Evolutionary conservation across 2,113 vertebrate genomes (phyloP).

Genomic region (Rallus limicola): DNA sequence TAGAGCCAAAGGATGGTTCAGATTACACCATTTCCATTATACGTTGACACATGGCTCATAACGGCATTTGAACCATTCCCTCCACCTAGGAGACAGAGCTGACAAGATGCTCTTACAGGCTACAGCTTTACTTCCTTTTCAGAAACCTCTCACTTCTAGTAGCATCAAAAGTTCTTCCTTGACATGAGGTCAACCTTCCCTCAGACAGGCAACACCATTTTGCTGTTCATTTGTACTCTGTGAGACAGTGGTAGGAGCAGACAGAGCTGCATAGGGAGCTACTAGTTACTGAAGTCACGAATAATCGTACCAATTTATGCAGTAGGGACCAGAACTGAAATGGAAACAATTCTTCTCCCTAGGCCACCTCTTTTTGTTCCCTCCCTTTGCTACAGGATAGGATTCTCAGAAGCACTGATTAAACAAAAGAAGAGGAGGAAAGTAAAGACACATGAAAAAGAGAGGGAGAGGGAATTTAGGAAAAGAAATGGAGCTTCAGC

Average conservation of each 20-base stretch:
- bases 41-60: neutral
- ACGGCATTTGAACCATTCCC: neutral
- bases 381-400: neutral
- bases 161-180: neutral
- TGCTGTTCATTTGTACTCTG: neutral
- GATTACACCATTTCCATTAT: neutral
- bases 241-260: neutral
- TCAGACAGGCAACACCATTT: neutral
- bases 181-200: neutral
- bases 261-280: neutral
- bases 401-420: neutral
- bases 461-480: neutral
- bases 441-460: neutral
- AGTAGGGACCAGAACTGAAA: neutral
- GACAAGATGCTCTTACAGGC: too few species aligned
- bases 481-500: neutral
- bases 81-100: rapidly evolving
- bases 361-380: neutral
- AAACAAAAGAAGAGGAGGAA: neutral
- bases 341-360: neutral
- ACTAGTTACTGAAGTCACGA: neutral
- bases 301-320: neutral
- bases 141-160: neutral
- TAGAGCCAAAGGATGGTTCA: neutral
- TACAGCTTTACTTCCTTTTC: neutral